Evolutionary conservation across 2,888 invertebrate genomes (phyloP).

Genomic region (Pyralis farinalis): DNA sequence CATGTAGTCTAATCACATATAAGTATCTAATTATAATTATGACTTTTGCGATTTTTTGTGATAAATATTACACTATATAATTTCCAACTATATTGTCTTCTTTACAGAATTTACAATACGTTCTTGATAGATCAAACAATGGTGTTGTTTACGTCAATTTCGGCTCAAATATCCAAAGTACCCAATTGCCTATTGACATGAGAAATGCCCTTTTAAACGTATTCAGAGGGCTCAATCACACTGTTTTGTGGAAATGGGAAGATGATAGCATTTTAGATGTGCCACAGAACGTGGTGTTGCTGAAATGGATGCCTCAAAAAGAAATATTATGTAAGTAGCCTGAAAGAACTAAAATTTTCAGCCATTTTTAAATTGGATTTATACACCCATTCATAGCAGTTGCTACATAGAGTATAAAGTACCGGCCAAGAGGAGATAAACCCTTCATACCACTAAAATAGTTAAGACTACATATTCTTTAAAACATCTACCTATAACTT

Average conservation of each 20-base stretch:
- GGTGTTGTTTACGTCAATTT: constrained; percentile 82
- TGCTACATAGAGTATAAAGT: no score
- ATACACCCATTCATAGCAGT: no score
- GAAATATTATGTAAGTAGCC: constrained; percentile 79
- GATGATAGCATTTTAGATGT: constrained; percentile 73
- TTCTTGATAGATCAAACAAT: constrained; percentile 69
- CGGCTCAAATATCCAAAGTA: constrained; percentile 79
- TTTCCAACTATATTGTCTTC: not conserved
- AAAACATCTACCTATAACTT: no score
- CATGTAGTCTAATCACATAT: no score
- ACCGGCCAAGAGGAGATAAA: no score
- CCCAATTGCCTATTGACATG: constrained; percentile 72
- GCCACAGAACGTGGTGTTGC: constrained; percentile 77
- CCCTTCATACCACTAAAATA: no score
- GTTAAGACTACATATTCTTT: no score
- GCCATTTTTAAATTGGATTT: no score
- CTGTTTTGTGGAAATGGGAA: constrained; percentile 87
- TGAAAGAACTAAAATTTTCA: no score
- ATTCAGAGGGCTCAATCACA: constrained; percentile 81
- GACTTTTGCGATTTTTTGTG: no score
- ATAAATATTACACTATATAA: no score
- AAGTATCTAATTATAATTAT: no score
- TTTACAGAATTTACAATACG: constrained; percentile 69
- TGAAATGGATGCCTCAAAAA: constrained; percentile 86
- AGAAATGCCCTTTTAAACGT: constrained; percentile 67